These are phyloP conservation scores for Prosopocoilus inquinatus DNA, from an alignment of 2,888 invertebrate species.

Conservation along the genomic window DNA sequence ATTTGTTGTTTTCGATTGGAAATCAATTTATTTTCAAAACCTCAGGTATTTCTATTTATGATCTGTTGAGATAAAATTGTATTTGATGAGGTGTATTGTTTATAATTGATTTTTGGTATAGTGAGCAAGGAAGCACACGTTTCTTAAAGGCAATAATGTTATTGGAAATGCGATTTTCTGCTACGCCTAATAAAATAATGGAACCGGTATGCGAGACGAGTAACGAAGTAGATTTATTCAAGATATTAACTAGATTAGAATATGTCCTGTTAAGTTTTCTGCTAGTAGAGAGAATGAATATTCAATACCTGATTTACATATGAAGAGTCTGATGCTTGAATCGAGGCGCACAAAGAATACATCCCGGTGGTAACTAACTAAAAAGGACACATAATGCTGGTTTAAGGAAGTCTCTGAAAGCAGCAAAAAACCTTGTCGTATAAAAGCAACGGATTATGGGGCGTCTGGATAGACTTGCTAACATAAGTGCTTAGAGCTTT, in stretches of 20 bases:
- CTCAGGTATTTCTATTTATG: too few relatives aligned
- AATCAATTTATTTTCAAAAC: too few relatives aligned
- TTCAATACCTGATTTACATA: slow-evolving; percentile 46
- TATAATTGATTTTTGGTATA: too few relatives aligned
- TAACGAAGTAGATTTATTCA: slow-evolving; percentile 23
- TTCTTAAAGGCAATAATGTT: too few relatives aligned
- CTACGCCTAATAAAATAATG: slow-evolving; percentile 3
- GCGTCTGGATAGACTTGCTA: slow-evolving; percentile 1
- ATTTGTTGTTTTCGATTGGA: too few relatives aligned
- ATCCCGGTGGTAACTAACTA: slow-evolving; percentile 6
- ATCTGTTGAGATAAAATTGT: too few relatives aligned
- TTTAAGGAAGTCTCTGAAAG: slow-evolving; percentile 16
- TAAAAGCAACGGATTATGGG: slow-evolving; percentile 16
- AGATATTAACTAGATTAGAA: slow-evolving; percentile 33
- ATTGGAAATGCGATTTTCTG: not conserved
- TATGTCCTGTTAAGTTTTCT: slow-evolving; percentile 36
- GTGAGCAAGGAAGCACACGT: too few relatives aligned
- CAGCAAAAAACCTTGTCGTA: slow-evolving; percentile 9
- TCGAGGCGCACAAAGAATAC: slow-evolving; percentile 3
- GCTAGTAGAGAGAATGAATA: slow-evolving; percentile 43
- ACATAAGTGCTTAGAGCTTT: too few relatives aligned
- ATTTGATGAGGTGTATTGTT: too few relatives aligned
- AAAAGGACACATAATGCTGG: slow-evolving; percentile 17
- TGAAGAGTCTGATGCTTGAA: slow-evolving; percentile 36
- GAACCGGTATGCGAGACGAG: not conserved